A percentile compares a stretch with the other conserved stretches of the same genome.
These are phyloP conservation scores for Aproaerema taeniolella DNA, from an alignment of 2,888 invertebrate species.

Conservation along the genomic window DNA sequence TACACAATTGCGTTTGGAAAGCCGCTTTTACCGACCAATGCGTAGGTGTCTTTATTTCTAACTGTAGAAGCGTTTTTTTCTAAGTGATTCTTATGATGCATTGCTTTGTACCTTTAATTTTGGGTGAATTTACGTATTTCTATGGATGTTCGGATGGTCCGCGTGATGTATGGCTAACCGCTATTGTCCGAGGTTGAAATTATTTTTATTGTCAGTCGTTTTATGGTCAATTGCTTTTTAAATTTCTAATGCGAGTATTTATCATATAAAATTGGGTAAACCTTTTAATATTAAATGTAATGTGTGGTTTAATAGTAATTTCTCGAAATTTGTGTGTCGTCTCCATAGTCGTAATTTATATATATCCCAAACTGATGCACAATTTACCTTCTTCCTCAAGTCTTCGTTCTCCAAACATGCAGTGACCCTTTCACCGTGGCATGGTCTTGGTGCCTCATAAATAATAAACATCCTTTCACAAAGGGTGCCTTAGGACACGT, in stretches of 20 bases:
- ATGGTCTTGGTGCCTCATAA: constrained; percentile 28
- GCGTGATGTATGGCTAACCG: constrained; percentile 20
- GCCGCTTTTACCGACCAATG: constrained; percentile 50
- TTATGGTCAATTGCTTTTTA: too few species aligned
- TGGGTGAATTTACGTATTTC: constrained; percentile 17
- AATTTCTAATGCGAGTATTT: too few species aligned
- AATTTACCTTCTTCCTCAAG: too few species aligned
- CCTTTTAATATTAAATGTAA: too few species aligned
- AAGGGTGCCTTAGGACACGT: constrained; percentile 31
- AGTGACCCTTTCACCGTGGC: too few species aligned
- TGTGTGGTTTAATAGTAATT: too few species aligned
- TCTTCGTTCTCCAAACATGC: too few species aligned
- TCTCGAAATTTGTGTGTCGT: too few species aligned
- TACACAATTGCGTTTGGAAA: constrained; percentile 60
- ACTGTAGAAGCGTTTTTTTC: constrained; percentile 39
- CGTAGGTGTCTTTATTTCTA: constrained; percentile 59
- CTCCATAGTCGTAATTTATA: too few species aligned
- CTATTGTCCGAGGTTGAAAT: constrained; percentile 10
- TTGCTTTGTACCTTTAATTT: constrained; percentile 37
- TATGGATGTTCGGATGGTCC: constrained; percentile 11
- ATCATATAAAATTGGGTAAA: too few species aligned
- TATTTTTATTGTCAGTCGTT: background rate
- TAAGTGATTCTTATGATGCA: constrained; percentile 50
- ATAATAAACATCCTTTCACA: constrained; percentile 38
- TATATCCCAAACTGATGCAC: too few species aligned